phyloP scores from a whole-genome alignment of 2,797 vertebrate species.

The Tarsius wallacei region DNA sequence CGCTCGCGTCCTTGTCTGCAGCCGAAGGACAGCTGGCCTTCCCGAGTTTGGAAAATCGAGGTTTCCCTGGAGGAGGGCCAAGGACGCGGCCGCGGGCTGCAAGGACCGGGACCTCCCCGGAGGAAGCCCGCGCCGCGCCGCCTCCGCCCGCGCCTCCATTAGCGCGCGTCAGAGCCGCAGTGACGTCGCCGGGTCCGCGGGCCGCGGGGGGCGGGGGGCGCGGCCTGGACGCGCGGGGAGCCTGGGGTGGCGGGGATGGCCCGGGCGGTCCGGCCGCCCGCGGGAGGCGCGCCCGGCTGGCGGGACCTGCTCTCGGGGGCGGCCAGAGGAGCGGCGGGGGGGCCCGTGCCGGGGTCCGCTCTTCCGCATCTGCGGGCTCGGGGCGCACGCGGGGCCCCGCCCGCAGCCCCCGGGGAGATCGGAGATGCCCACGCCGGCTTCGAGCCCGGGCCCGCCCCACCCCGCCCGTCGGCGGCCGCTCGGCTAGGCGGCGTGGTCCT shows the following conservation, averaged over 20 bases:
- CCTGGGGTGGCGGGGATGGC: background rate
- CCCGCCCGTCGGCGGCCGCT: too few relatives aligned
- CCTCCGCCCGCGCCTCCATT: slow-evolving; percentile 52
- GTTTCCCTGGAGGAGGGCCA: slow-evolving; percentile 71
- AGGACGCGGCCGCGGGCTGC: slow-evolving; percentile 61
- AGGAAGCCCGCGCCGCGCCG: slow-evolving; percentile 1
- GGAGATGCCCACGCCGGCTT: background rate
- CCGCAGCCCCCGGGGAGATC: background rate
- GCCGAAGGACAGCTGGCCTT: slow-evolving; percentile 72
- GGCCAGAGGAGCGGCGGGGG: background rate
- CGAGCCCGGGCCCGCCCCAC: background rate
- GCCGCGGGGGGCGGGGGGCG: background rate
- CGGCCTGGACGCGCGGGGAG: slow-evolving; percentile 31
- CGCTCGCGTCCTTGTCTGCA: slow-evolving; percentile 68
- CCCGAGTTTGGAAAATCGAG: slow-evolving; percentile 71
- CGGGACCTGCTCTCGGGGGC: background rate
- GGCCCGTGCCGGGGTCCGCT: background rate
- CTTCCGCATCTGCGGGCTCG: background rate
- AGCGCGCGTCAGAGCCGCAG: slow-evolving; percentile 75
- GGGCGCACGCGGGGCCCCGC: background rate
- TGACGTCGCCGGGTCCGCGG: slow-evolving; percentile 70
- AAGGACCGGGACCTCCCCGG: slow-evolving; percentile 49
- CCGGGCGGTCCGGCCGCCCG: background rate
- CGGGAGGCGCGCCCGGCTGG: background rate
- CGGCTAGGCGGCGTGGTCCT: background rate